Base-by-base conservation (phyloP, 2,888 invertebrate species). In the Campaea margaritaria region DNA sequence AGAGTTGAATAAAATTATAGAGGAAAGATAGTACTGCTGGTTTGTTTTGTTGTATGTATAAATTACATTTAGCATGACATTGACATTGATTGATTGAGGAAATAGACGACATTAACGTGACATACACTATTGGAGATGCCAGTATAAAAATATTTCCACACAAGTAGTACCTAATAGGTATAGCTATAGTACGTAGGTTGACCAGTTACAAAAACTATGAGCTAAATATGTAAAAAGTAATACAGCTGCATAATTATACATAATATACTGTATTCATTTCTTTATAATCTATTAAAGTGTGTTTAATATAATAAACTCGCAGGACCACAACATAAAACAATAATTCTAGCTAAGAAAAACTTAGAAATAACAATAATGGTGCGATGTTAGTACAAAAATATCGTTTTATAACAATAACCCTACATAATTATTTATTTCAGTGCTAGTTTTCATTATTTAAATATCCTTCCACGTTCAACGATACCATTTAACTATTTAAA, bases 361-460 rank as follows among this genome's bases (percentile, higher is more conserved):
- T 1, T 15, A 46, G 12, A 36, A 50, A 31, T 52, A 62, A 56
- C 61, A 51, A 61, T 47, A 51, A 52, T 57, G 55, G 61, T 68
- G 62, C 61, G 48, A 55, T 50, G 62, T 77, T 74, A 75, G 79
- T 79, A 79, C 72, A 79, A 79, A 79, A 79, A 79, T 79, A 79
- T 79, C 63, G 46, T 69, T 72, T 62, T 65, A 36, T 50, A 59
- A 59, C 59, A 59, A 54, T 58, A 55, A 44, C 15, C 12, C 54
- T 55, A 54, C 43, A 39, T 12, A 51, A 15, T 45, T 38, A 45
- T 11, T 50, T 62, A 54, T 34, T 43, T 44, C 58, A 59, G 53
- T 49, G 59, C 54, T 59, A 59, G 36, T 4, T 28, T 27, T 42
- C 14, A 36, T 10, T 52, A 21, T 21, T 47, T 47, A 47, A 46